A percentile compares a stretch with the other conserved stretches of the same genome.
These are phyloP conservation scores for Pangasius mekongensis DNA, from an alignment of 2,797 vertebrate species.

Conservation along the genomic window DNA sequence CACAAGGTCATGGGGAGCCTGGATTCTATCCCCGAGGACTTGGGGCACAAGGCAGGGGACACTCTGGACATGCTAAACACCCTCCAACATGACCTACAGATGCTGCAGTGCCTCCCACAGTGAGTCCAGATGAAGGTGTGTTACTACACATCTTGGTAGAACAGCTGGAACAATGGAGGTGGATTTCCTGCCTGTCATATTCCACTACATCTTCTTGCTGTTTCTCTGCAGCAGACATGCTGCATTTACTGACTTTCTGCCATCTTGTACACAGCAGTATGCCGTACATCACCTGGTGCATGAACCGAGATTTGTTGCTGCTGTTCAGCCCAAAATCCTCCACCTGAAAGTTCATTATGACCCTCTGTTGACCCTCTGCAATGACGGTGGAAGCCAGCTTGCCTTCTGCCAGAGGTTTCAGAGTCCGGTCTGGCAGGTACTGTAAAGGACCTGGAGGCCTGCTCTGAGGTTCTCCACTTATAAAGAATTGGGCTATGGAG, in stretches of 20 bases:
- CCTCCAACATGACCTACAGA: conserved; percentile 23
- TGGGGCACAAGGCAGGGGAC: too few species aligned
- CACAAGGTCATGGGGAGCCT: too few species aligned
- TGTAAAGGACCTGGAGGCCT: conserved; percentile 54
- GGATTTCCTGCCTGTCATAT: conserved; percentile 69
- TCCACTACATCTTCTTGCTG: conserved; percentile 46
- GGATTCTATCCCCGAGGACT: too few species aligned
- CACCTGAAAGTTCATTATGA: conserved; percentile 70
- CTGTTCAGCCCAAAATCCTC: conserved; percentile 73
- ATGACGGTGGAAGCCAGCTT: conserved; percentile 71
- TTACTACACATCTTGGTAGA: conserved; percentile 47
- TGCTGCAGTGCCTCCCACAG: conserved; percentile 67
- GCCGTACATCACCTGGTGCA: conserved; percentile 77
- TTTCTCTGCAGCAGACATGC: neutral
- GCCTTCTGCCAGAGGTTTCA: conserved; percentile 67
- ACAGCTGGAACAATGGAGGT: conserved; percentile 63
- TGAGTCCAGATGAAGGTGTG: conserved; percentile 63
- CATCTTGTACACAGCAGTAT: conserved; percentile 63
- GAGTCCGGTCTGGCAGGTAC: conserved; percentile 71
- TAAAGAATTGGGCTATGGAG: conserved; percentile 76
- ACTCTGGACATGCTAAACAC: too few species aligned
- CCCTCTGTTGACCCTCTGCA: conserved; percentile 69
- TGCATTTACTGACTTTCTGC: neutral
- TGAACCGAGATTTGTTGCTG: conserved; percentile 65
- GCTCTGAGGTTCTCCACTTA: conserved; percentile 52